Conservation (phyloP, 2,888 invertebrate species). For the Conops quadrifasciatus region DNA sequence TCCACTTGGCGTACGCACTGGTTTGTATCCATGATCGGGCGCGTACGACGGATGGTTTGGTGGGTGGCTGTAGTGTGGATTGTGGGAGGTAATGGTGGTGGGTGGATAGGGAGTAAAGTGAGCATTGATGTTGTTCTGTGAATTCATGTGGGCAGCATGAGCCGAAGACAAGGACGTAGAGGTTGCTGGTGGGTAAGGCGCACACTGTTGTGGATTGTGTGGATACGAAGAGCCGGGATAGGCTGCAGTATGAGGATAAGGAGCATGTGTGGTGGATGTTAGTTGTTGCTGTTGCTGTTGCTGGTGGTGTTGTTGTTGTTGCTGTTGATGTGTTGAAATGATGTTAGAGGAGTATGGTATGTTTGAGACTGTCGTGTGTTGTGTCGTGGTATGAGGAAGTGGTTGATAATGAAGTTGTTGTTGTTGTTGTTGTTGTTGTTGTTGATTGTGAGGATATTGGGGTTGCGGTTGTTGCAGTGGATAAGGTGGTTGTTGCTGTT, state of each 20-base stretch:
- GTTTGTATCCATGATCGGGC: conserved; percentile 50
- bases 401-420: conserved; percentile 45
- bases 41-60: conserved; percentile 47
- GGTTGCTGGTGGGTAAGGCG: conserved; percentile 42
- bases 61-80: conserved; percentile 42
- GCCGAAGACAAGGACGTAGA: conserved; percentile 32
- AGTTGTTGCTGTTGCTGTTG: conserved; percentile 45
- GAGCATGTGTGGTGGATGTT: conserved; percentile 44
- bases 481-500: conserved; percentile 39
- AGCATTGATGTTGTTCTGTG: conserved; percentile 10
- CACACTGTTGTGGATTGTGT: conserved; percentile 44
- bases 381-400: conserved; percentile 37
- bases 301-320: background rate
- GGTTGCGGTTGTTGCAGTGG: conserved; percentile 38
- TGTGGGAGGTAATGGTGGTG: conserved; percentile 39
- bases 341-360: conserved; percentile 47
- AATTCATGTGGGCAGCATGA: conserved; percentile 34
- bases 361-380: conserved; percentile 30
- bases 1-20: conserved; percentile 49
- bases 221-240: conserved; percentile 52
- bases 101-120: conserved; percentile 2
- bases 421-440: conserved; percentile 31
- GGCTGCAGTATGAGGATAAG: conserved; percentile 42
- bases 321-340: conserved; percentile 38
- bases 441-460: conserved; percentile 3